A percentile compares a stretch with the other conserved stretches of the same genome.
These are phyloP conservation scores for roundworm (Caenorhabditis elegans) DNA, from an alignment of 1,140 invertebrate genomes.

Conservation along the genomic window DNA sequence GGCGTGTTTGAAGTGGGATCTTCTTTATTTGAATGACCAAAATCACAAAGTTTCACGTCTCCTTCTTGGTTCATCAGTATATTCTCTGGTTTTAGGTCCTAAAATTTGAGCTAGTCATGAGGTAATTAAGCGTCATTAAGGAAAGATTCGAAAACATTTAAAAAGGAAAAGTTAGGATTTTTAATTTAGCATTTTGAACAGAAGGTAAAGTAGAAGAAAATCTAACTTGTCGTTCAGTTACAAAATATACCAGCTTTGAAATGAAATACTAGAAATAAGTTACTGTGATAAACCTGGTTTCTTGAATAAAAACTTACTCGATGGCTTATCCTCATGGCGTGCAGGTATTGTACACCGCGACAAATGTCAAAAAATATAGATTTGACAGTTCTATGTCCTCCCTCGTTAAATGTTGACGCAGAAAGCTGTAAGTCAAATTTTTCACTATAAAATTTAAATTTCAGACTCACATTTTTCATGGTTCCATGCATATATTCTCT, in stretches of 20 bases:
- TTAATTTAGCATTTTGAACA: too few relatives aligned
- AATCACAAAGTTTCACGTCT: neutral
- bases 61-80: neutral
- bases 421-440: neutral
- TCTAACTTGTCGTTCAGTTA: too few relatives aligned
- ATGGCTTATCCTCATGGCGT: neutral
- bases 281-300: too few relatives aligned
- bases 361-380: conserved; percentile 13
- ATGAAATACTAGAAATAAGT: too few relatives aligned
- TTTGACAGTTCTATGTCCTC: neutral
- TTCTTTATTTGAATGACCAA: neutral
- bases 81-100: neutral
- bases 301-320: neutral
- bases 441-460: neutral
- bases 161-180: too few relatives aligned
- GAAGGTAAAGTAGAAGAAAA: too few relatives aligned
- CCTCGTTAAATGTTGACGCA: neutral
- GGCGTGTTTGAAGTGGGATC: neutral
- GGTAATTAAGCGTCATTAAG: too few relatives aligned
- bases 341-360: neutral
- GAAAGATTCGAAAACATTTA: too few relatives aligned
- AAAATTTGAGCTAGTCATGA: neutral
- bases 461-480: neutral
- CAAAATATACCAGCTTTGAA: too few relatives aligned
- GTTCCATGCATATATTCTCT: neutral